Conservation (phyloP, 1,140 invertebrate genomes). For the Gonioctena quinquepunctata region DNA sequence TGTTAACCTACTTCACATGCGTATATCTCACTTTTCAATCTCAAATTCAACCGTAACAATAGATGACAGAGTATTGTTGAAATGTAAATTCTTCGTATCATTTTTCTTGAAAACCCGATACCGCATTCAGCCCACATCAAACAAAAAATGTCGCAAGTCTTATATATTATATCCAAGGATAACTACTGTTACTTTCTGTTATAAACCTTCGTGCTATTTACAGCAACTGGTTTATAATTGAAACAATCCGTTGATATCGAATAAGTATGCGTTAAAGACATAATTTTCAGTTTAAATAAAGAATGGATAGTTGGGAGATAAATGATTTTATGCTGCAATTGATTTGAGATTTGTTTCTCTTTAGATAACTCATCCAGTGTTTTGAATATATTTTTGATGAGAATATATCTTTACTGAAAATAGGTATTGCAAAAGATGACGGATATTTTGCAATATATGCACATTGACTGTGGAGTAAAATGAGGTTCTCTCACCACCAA, state of each 20-base stretch:
- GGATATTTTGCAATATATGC: neutral
- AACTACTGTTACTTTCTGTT: slow-evolving; percentile 26
- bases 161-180: slow-evolving; percentile 20
- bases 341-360: neutral
- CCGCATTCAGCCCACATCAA: neutral
- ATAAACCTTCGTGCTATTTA: neutral
- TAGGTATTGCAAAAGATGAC: neutral
- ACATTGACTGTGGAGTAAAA: too few species aligned
- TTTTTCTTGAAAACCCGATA: neutral
- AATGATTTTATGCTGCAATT: neutral
- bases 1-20: neutral
- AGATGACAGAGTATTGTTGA: neutral
- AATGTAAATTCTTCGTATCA: neutral
- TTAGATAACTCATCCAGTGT: neutral
- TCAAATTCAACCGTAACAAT: neutral
- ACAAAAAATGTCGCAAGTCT: slow-evolving; percentile 26
- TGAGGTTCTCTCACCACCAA: too few species aligned
- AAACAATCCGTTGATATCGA: neutral
- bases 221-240: slow-evolving; percentile 1
- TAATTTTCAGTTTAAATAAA: too few species aligned
- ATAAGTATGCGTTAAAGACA: too few species aligned
- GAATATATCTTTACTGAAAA: neutral
- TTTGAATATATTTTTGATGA: neutral
- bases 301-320: neutral
- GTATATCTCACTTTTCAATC: neutral